Conservation (phyloP, 2,888 invertebrate species). For the Mamestra brassicae region DNA sequence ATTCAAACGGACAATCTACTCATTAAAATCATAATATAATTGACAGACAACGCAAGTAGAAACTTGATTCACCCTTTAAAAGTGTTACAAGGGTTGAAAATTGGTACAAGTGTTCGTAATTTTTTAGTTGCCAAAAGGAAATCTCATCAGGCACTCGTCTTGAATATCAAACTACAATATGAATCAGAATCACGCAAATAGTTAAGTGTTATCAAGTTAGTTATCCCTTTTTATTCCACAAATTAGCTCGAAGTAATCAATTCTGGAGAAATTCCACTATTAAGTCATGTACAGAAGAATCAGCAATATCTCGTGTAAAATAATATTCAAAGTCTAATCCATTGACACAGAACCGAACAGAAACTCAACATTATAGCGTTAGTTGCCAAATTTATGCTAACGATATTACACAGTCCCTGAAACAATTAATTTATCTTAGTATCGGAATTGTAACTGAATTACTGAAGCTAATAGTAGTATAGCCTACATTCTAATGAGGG, state of each 20-base stretch:
- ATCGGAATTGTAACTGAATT: slow-evolving; percentile 18
- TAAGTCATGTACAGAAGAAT: background rate
- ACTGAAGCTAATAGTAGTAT: slow-evolving; percentile 19
- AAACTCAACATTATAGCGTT: background rate
- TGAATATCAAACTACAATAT: too few relatives aligned
- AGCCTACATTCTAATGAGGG: slow-evolving; percentile 50
- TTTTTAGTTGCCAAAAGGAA: too few relatives aligned
- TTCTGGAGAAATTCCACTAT: background rate
- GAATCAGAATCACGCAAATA: too few relatives aligned
- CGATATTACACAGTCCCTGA: slow-evolving; percentile 6
- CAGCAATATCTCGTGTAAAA: background rate
- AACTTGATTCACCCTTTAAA: too few relatives aligned
- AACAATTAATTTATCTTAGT: slow-evolving; percentile 25
- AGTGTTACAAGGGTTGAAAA: too few relatives aligned
- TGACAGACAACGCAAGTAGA: too few relatives aligned
- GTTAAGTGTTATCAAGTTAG: background rate
- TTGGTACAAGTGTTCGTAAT: too few relatives aligned
- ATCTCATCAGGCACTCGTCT: too few relatives aligned
- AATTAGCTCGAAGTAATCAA: too few relatives aligned
- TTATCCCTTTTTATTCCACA: background rate
- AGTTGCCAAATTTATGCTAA: slow-evolving; percentile 5
- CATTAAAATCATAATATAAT: too few relatives aligned
- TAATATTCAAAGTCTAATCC: background rate
- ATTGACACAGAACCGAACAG: background rate
- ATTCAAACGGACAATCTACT: too few relatives aligned